Evolutionary conservation across 2,797 vertebrate genomes (phyloP).

Genomic region (Sebastes trivittatus): DNA sequence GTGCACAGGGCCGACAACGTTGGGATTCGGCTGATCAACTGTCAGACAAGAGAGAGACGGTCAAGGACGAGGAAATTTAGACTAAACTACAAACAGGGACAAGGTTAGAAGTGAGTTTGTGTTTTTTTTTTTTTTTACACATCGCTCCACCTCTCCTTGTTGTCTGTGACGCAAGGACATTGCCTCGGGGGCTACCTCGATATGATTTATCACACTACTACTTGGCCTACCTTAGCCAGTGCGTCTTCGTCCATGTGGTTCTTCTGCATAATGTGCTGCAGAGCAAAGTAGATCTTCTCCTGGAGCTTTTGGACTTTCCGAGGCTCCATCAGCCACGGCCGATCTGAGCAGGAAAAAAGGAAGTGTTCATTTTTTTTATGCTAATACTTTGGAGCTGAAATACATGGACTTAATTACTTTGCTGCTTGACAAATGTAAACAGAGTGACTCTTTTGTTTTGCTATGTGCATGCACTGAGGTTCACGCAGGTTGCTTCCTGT

Average conservation of each 20-base stretch:
- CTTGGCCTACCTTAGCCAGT: constrained; percentile 90
- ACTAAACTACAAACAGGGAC: not conserved
- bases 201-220: not conserved
- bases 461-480: not conserved
- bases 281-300: constrained; percentile 99
- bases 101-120: not conserved
- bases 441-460: not conserved
- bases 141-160: not conserved
- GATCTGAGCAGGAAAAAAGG: constrained; percentile 80
- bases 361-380: not conserved
- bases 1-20: constrained; percentile 97
- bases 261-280: constrained; percentile 99
- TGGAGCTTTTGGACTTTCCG: constrained; percentile 99
- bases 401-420: not conserved
- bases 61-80: constrained; percentile 5
- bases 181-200: not conserved
- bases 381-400: not conserved
- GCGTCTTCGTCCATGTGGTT: constrained; percentile 98
- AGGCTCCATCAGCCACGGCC: constrained; percentile 98
- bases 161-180: not conserved
- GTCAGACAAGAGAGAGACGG: constrained; percentile 57
- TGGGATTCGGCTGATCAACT: constrained; percentile 98
- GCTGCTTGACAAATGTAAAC: not conserved
- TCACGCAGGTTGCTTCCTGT: not conserved
- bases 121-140: not conserved